These are phyloP conservation scores for Pollenia griseotomentosa DNA, from an alignment of 2,888 invertebrate species.

Conservation along the genomic window DNA sequence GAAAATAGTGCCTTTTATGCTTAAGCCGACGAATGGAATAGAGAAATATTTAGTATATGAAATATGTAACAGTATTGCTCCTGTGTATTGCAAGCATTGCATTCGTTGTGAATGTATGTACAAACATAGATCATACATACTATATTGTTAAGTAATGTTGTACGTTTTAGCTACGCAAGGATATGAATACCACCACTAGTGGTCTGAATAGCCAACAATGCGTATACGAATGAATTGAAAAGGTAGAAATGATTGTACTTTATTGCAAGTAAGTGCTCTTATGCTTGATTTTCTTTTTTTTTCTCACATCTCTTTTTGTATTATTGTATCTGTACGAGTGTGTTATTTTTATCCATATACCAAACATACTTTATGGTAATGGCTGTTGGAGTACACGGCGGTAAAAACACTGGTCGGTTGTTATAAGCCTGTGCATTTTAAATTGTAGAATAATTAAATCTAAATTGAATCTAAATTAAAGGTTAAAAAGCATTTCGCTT, in stretches of 20 bases:
- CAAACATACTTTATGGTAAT: background rate
- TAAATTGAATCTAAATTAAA: too few relatives aligned
- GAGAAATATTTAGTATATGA: conserved; percentile 23
- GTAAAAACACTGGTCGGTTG: background rate
- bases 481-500: too few relatives aligned
- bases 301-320: conserved; percentile 1
- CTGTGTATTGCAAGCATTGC: conserved; percentile 8
- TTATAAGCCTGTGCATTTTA: too few relatives aligned
- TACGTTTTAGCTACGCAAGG: background rate
- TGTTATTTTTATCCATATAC: conserved; percentile 5
- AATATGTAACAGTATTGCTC: conserved; percentile 10
- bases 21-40: conserved; percentile 27
- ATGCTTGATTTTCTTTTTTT: conserved; percentile 13
- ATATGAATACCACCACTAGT: conserved; percentile 35
- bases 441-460: too few relatives aligned
- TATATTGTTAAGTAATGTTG: background rate
- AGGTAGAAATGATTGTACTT: conserved; percentile 59
- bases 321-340: background rate
- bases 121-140: background rate
- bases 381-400: background rate
- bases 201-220: conserved; percentile 67
- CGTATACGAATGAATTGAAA: conserved; percentile 57
- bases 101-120: background rate
- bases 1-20: conserved; percentile 44
- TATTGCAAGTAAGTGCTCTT: conserved; percentile 53